These are phyloP conservation scores for Ligdia adustata DNA, from an alignment of 2,888 invertebrate species.

Conservation along the genomic window DNA sequence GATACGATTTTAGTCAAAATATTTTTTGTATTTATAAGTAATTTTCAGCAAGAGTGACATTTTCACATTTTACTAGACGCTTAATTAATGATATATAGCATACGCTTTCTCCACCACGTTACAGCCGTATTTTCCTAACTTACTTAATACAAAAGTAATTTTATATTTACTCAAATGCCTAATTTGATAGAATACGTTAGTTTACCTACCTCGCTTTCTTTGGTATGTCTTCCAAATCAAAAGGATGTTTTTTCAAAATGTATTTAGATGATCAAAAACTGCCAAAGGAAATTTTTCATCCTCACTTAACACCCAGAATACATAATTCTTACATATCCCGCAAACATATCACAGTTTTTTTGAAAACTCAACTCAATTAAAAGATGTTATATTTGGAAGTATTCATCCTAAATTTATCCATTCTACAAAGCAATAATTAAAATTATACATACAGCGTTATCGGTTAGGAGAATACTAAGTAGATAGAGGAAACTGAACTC, in stretches of 20 bases:
- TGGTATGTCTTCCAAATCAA: conserved; percentile 29
- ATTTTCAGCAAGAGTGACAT: conserved; percentile 39
- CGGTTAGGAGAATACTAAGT: too few relatives aligned
- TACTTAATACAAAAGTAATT: not conserved
- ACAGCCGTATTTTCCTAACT: conserved; percentile 17
- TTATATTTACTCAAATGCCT: not conserved
- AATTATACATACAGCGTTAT: too few relatives aligned
- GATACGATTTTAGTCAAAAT: conserved; percentile 6
- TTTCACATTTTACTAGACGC: conserved; percentile 42
- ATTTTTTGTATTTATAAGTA: conserved; percentile 35
- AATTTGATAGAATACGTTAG: conserved; percentile 3
- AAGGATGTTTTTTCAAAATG: not conserved
- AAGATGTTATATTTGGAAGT: too few relatives aligned
- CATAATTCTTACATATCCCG: conserved; percentile 57
- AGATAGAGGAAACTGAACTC: too few relatives aligned
- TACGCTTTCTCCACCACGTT: conserved; percentile 34
- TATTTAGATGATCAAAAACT: not conserved
- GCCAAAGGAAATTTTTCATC: too few relatives aligned
- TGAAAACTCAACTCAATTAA: too few relatives aligned
- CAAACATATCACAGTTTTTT: conserved; percentile 65
- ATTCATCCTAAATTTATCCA: too few relatives aligned
- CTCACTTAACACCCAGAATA: too few relatives aligned
- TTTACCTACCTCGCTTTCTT: conserved; percentile 19
- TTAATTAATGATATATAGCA: conserved; percentile 39
- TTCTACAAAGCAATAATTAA: too few relatives aligned